phyloP scores from a whole-genome alignment of 2,113 vertebrate genomes.

The Bagarius yarrelli region DNA sequence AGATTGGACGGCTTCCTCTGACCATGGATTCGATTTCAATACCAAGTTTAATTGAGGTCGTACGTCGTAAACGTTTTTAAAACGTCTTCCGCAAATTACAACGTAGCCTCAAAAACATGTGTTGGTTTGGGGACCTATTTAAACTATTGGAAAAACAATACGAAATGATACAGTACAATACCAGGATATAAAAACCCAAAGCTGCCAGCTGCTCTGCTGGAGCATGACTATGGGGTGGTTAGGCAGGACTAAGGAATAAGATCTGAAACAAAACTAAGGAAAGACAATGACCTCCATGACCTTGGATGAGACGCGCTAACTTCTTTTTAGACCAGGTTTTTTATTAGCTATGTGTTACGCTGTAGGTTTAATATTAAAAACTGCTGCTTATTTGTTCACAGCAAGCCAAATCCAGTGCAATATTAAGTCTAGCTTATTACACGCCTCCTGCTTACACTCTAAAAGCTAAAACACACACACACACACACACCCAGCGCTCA shows the following conservation, averaged over 20 bases:
- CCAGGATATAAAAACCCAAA: slow-evolving; percentile 31
- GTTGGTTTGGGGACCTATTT: neutral
- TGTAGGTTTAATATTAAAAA: neutral
- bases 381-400: neutral
- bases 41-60: neutral
- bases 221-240: neutral
- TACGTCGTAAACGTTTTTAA: neutral
- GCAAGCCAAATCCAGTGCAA: neutral
- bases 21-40: neutral
- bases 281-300: neutral
- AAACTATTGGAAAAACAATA: neutral
- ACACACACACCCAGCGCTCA: neutral
- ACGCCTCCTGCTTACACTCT: neutral
- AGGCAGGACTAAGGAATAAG: neutral
- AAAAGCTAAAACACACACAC: neutral
- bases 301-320: neutral
- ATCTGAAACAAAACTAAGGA: neutral
- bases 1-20: neutral
- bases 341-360: neutral
- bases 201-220: neutral
- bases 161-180: slow-evolving; percentile 22
- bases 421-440: slow-evolving; percentile 8
- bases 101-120: too few species aligned
- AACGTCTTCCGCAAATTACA: neutral
- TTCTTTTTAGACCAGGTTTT: neutral